phyloP scores from a whole-genome alignment of 2,888 invertebrate species.

The Drosophila fungiperda region DNA sequence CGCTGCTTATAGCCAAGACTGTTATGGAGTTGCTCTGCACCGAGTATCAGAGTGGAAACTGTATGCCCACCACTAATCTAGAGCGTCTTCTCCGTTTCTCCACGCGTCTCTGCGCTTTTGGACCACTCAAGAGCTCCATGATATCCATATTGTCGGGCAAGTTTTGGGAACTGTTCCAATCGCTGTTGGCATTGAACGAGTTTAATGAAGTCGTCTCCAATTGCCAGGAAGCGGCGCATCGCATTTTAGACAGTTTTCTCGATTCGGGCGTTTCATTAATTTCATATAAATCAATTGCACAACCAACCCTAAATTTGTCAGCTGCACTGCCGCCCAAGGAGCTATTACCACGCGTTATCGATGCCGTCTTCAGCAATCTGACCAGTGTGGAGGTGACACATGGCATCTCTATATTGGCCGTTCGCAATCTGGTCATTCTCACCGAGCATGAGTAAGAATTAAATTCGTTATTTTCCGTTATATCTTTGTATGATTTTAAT shows the following conservation, averaged over 20 bases:
- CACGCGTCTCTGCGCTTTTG: constrained; percentile 93
- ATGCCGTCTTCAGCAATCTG: constrained; percentile 84
- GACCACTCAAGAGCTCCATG: constrained; percentile 94
- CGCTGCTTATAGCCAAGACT: constrained; percentile 92
- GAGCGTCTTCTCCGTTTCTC: constrained; percentile 92
- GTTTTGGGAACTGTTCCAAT: constrained; percentile 87
- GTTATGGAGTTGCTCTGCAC: constrained; percentile 89
- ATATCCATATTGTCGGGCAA: constrained; percentile 86
- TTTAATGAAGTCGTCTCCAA: constrained; percentile 86
- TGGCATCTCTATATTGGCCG: constrained; percentile 86
- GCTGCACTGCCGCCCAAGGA: constrained; percentile 92
- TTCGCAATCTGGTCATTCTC: constrained; percentile 92
- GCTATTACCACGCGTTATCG: constrained; percentile 88
- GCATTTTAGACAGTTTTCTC: constrained; percentile 92
- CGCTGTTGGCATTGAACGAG: constrained; percentile 87
- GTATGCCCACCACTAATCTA: constrained; percentile 81
- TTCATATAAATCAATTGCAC: constrained; percentile 85
- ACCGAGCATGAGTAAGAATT: constrained; percentile 95
- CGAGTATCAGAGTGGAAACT: constrained; percentile 78
- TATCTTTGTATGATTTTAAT: background rate
- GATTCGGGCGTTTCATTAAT: constrained; percentile 92
- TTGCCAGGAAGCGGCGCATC: constrained; percentile 92
- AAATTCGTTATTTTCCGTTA: accelerated
- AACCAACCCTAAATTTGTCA: constrained; percentile 87
- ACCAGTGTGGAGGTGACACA: constrained; percentile 78